Evolutionary conservation across 2,113 vertebrate genomes (phyloP), one percentile per base, ranked within the genome.

Genomic region (Eonycteris spelaea): DNA sequence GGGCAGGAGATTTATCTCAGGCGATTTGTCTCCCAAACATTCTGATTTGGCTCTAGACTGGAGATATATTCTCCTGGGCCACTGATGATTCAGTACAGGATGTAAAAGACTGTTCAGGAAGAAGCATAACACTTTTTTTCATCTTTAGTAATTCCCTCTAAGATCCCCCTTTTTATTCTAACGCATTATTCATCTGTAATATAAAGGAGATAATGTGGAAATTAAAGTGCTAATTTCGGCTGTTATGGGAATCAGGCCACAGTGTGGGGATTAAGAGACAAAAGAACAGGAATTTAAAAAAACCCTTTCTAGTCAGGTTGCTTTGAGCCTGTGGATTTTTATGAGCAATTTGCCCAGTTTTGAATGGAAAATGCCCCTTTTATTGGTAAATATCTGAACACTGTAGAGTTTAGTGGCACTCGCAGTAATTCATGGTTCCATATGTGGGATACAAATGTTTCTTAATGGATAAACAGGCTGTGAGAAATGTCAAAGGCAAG

Each of bases 141-240:
- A 96, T 97, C 86, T 95, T 82, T 87, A 84, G 63, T 95, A 95
- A 97, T 92, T 95, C 94, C 77, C 79, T 33, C 28, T 94, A 83
- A 97, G 82, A 94, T 95, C 55, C 43, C 43, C 53, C 38, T 80
- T 38, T 95, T 92, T 87, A 78, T 82, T 92, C 91, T 59, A 91
- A 73, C 30, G 95, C 95, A 90, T 96, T 89, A 90, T 93, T 97
- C 96, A 84, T 73, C 95, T 77, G 4, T 63, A 90, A 33, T 88
- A 96, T 78, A 97, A 96, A 97, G 91, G 74, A 78, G 83, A 96
- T 92, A 94, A 96, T 83, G 94, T 96, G 97, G 91, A 98, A 98
- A 98, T 84, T 91, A 94, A 97, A 78, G 84, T 68, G 96, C 86
- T 67, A 97, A 96, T 97, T 92, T 97, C 84, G 89, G 35, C 75